Percentiles rank a stretch among this genome's conserved stretches.
These are phyloP conservation scores for Cataglyphis albicans DNA, from an alignment of 2,888 invertebrate species.

Conservation along the genomic window DNA sequence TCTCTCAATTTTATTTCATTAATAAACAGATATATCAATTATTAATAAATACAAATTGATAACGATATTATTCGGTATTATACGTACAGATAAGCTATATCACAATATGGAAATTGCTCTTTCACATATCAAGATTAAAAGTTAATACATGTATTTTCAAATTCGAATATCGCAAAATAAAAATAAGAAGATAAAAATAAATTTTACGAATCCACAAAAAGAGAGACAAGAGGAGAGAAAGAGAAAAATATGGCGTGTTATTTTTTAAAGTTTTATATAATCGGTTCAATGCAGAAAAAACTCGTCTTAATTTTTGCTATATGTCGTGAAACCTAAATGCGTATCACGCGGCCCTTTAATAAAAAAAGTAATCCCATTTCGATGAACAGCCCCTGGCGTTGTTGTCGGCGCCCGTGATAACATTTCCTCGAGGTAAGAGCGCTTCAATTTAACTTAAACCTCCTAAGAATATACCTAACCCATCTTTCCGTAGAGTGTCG, in stretches of 20 bases:
- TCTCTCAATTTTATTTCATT: not conserved
- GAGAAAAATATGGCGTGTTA: not conserved
- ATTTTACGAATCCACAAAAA: not conserved
- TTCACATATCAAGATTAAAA: not conserved
- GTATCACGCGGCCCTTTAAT: conserved; percentile 56
- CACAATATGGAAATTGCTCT: not conserved
- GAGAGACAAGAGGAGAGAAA: not conserved
- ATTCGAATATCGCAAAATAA: not conserved
- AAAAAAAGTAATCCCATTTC: conserved; percentile 76
- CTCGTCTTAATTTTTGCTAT: conserved; percentile 47
- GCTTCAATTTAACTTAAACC: conserved; percentile 76
- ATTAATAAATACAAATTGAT: conserved; percentile 29
- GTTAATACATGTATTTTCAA: not conserved
- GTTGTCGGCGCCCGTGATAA: conserved; percentile 57
- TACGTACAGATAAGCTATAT: not conserved
- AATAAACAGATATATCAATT: not conserved
- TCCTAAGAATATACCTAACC: conserved; percentile 70
- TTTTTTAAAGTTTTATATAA: conserved; percentile 38
- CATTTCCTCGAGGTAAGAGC: conserved; percentile 57
- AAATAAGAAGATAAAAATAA: conserved; percentile 23
- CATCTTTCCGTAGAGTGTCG: not conserved
- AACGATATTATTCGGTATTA: not conserved
- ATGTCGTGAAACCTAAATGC: conserved; percentile 44
- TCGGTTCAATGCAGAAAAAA: not conserved
- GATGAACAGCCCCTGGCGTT: conserved; percentile 66